Percentiles rank a stretch among this genome's conserved stretches.
These are phyloP conservation scores for Setipinna tenuifilis DNA, from an alignment of 2,797 vertebrate species.

Conservation along the genomic window DNA sequence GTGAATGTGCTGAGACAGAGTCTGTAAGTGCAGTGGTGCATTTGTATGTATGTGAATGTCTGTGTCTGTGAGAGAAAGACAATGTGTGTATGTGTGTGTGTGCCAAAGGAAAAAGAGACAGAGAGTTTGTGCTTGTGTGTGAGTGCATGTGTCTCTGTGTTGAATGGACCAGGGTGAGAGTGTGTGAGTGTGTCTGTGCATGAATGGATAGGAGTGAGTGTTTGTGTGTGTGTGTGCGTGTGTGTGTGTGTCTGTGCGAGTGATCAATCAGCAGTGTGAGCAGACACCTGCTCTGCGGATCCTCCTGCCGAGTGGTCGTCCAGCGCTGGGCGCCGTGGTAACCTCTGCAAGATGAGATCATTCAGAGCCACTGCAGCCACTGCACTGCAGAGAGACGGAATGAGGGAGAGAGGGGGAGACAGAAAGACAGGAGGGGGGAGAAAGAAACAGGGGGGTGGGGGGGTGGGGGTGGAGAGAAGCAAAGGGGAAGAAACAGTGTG, in stretches of 20 bases:
- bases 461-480: not conserved
- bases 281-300: conserved; percentile 47
- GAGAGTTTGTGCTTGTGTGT: not conserved
- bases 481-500: not conserved
- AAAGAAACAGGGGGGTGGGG: not conserved
- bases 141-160: not conserved
- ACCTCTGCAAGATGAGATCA: conserved; percentile 56
- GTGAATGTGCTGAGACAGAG: not conserved
- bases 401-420: conserved; percentile 19
- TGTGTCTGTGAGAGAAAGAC: not conserved
- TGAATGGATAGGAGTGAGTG: too few species aligned
- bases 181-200: not conserved
- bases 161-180: not conserved
- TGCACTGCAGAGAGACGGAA: conserved; percentile 48
- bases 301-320: conserved; percentile 38
- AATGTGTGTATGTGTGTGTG: not conserved
- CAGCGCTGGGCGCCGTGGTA: conserved; percentile 38
- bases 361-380: conserved; percentile 46
- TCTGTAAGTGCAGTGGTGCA: not conserved
- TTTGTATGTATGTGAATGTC: not conserved
- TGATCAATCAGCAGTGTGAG: conserved; percentile 39
- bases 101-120: not conserved
- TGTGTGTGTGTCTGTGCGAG: not conserved
- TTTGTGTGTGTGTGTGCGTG: too few species aligned
- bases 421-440: conserved; percentile 42